Base-by-base conservation (phyloP, 2,113 vertebrate genomes). In the Leptosomus discolor region DNA sequence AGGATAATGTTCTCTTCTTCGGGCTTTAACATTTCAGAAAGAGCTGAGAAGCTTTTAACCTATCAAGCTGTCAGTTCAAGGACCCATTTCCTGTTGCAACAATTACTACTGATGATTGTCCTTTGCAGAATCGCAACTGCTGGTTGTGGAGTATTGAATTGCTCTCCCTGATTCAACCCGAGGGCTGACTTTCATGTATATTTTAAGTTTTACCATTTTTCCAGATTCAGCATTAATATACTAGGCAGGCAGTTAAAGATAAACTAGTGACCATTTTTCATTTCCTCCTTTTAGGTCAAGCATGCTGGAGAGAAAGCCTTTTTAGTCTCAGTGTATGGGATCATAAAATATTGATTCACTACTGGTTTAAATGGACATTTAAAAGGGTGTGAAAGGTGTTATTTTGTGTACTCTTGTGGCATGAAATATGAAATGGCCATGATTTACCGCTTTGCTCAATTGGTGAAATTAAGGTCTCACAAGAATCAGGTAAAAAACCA, bases 221-320 rank as follows among this genome's bases (percentile, higher is more conserved):
- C 23, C 71, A 85, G 45, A 39, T 43, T 51, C 41, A 74, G 32
- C 11, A n/a, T 85, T 73, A 51, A 5, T 67, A 88, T 80, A n/a
- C n/a, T 70, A 86, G n/a, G 29, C 23, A 90, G 29, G 37, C 12
- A 69, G 74, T 24, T 68, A 87, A 27, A 94, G 63, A 75, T 90
- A 91, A 94, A 57, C 60, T 88, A 41, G 30, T 64, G 23, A 57
- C 23, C 18, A 80, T 96, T 86, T 96, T 93, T 93, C 58, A 74
- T 93, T 93, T 88, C 37, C 37, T 93, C 37, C 16, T 15, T 90
- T 92, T 92, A 92, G 82, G 48, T 90, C 50, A 95, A 80, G n/a
- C 32, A 92, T 65, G 30, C 13, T 82, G 39, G 39, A 87, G 30
- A 78, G 73, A 92, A 90, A 94, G 19, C 6, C 8, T 74, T 93